These are phyloP conservation scores for Pteropus rufus DNA, from an alignment of 2,797 vertebrate genomes.

Conservation along the genomic window DNA sequence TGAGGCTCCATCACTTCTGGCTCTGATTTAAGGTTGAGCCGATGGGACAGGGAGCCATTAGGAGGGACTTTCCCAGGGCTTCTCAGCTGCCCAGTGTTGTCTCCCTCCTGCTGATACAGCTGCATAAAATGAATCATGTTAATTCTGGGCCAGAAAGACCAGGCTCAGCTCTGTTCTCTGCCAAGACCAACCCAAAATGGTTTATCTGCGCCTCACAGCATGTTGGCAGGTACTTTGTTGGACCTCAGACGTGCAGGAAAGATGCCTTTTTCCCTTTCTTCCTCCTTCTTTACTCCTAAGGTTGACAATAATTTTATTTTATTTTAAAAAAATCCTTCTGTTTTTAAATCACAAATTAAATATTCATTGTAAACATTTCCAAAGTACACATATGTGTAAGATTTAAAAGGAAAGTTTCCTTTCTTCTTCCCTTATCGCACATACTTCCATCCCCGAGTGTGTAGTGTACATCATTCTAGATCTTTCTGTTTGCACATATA, in stretches of 20 bases:
- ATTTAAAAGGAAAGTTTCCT: not conserved
- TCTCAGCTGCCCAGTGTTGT: not conserved
- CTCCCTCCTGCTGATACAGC: not conserved
- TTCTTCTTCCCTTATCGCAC: not conserved
- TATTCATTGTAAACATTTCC: not conserved
- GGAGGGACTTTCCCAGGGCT: not conserved
- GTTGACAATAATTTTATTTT: not conserved
- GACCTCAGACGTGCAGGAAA: not conserved
- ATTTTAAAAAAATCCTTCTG: not conserved
- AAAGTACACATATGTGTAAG: not conserved
- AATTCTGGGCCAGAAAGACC: slow-evolving; percentile 62
- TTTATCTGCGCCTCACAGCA: not conserved
- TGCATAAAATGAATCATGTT: slow-evolving; percentile 64
- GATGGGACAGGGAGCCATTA: not conserved
- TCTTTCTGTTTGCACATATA: not conserved
- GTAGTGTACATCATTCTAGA: not conserved
- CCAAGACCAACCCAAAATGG: not conserved
- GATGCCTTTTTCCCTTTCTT: not conserved
- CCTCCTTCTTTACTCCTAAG: not conserved
- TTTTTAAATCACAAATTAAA: not conserved
- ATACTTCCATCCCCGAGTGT: not conserved
- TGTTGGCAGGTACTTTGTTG: not conserved
- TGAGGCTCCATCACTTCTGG: not conserved
- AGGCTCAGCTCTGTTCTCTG: slow-evolving; percentile 37
- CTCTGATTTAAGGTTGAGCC: not conserved